Percentiles rank a stretch among this genome's conserved stretches.
These are phyloP conservation scores for Hemicrepidius hirtus DNA, from an alignment of 2,888 invertebrate species.

Conservation along the genomic window DNA sequence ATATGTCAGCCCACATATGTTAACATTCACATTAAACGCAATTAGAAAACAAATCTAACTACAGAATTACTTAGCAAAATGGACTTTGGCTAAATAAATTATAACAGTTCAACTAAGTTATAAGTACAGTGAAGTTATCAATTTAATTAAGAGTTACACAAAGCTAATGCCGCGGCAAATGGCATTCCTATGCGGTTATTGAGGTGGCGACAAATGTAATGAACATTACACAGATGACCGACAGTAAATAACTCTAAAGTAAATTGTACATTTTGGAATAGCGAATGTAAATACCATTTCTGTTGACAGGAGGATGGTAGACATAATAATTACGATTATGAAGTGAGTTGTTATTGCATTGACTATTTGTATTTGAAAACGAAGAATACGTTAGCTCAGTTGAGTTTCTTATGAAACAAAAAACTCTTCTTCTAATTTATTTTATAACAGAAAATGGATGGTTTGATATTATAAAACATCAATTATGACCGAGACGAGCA, in stretches of 20 bases:
- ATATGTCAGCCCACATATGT: too few relatives aligned
- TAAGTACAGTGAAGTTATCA: constrained; percentile 24
- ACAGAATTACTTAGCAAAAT: constrained; percentile 3
- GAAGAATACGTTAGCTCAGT: too few relatives aligned
- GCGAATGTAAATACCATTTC: too few relatives aligned
- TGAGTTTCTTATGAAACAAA: too few relatives aligned
- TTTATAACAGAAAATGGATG: background rate
- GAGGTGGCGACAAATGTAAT: constrained; percentile 10
- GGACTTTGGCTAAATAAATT: constrained; percentile 18
- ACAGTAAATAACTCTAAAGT: constrained; percentile 4
- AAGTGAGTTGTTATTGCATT: too few relatives aligned
- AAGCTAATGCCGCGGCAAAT: constrained; percentile 19
- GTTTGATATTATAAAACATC: constrained; percentile 6
- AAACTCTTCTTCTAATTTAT: background rate
- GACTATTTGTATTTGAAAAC: too few relatives aligned
- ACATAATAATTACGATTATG: too few relatives aligned
- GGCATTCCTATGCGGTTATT: constrained; percentile 16
- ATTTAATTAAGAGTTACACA: constrained; percentile 38
- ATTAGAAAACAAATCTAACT: background rate
- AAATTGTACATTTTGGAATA: background rate
- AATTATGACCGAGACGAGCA: constrained; percentile 20
- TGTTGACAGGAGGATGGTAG: too few relatives aligned
- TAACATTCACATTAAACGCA: background rate
- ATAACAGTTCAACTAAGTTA: constrained; percentile 9
- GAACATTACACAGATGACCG: constrained; percentile 7